Percentiles rank a stretch among this genome's conserved stretches.
These are phyloP conservation scores for fruit fly (Drosophila melanogaster) DNA, from an alignment of 1,140 invertebrate genomes.

Conservation along the genomic window DNA sequence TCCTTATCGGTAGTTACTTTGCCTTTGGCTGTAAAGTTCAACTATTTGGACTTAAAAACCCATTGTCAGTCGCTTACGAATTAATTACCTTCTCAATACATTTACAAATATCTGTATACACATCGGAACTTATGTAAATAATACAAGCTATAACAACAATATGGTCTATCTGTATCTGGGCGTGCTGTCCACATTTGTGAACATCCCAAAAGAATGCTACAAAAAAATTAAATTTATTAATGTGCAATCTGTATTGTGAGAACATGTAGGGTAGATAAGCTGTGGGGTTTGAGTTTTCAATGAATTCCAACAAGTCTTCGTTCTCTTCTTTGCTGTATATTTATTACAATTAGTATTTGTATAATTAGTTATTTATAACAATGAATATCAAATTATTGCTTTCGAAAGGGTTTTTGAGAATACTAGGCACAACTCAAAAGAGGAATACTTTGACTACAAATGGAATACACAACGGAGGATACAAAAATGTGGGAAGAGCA, in stretches of 20 bases:
- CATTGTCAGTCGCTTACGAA: conserved; percentile 57
- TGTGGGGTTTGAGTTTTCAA: too few relatives aligned
- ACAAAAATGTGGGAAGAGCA: conserved; percentile 73
- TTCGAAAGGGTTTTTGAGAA: conserved; percentile 63
- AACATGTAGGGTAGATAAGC: too few relatives aligned
- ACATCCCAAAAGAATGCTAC: neutral
- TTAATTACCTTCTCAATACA: conserved; percentile 1
- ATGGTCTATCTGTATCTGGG: neutral
- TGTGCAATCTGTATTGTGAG: neutral
- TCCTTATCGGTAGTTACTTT: conserved; percentile 46
- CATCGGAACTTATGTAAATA: neutral
- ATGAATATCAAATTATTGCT: conserved; percentile 80
- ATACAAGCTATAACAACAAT: too few relatives aligned
- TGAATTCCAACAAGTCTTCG: too few relatives aligned
- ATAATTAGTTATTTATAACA: conserved; percentile 64
- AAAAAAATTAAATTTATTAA: neutral
- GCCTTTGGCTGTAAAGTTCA: neutral
- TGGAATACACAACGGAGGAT: conserved; percentile 32
- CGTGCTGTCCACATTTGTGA: neutral
- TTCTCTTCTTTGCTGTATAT: conserved; percentile 74
- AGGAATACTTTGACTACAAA: conserved; percentile 41
- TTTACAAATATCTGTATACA: neutral
- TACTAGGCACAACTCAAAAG: conserved; percentile 48
- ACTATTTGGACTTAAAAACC: conserved; percentile 60
- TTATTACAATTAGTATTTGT: conserved; percentile 45